Evolutionary conservation across 1,140 invertebrate species (phyloP), one percentile per base, ranked within the genome.

Genomic region (Gryllus bimaculatus): DNA sequence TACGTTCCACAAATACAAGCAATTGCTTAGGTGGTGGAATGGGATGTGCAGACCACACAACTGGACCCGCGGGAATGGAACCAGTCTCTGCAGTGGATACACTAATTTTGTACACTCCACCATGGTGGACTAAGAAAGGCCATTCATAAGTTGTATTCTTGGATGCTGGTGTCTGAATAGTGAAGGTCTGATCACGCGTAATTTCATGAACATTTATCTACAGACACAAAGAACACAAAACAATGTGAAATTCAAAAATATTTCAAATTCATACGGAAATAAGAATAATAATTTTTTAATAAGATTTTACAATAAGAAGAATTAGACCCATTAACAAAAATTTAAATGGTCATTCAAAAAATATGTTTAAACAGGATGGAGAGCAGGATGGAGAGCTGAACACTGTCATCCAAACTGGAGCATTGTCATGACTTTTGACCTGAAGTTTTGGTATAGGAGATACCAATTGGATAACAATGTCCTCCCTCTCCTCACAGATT

Each of bases 11-110:
- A 76, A 88, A 84, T 8, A 91, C 88, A 74, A 87, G 85, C 0
- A 95, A 82, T 82, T 91, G 90, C 83, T 89, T 87, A 5, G 93
- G 93, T n/a, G 90, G 84, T 20, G 88, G 85, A 74, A 94, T 87
- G 8, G 85, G 83, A 6, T 90, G 91, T 0, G 90, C 91, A 54
- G 82, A 79, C 79, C 89, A 90, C 5, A 85, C 81, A 4, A 89
- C 85, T 48, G 86, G 84, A 39, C 85, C 85, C 75, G 85, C 87
- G 15, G 82, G 83, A 77, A 85, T 88, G 3, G 89, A 87, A 80
- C 85, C 85, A 12, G 82, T 81, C 49, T 12, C 79, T 4, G 85
- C 86, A 84, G 91, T 92, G 8, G 87, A 82, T 8, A 93, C 85
- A 21, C 87, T 88, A 18, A 93, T 85, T 76, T 88, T 88, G 83